These are phyloP conservation scores for Ichneumon xanthorius DNA, from an alignment of 2,888 invertebrate species.

Conservation along the genomic window DNA sequence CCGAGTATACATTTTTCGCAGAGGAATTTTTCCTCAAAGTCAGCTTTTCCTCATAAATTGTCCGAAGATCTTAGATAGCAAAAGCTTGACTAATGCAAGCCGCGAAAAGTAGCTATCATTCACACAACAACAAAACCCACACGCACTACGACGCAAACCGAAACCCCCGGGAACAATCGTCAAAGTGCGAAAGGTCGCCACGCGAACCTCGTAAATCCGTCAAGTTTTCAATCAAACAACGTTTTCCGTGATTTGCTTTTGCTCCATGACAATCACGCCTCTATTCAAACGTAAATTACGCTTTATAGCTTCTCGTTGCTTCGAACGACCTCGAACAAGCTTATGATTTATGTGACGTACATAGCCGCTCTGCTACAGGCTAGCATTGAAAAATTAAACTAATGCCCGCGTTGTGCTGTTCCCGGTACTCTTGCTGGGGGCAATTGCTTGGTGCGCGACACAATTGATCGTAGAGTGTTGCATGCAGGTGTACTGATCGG, in stretches of 20 bases:
- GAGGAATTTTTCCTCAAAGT: neutral
- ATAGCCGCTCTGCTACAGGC: constrained; percentile 22
- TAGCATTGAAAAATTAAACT: constrained; percentile 59
- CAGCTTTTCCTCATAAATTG: constrained; percentile 19
- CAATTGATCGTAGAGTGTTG: constrained; percentile 35
- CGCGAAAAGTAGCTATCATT: neutral
- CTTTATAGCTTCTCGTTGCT: constrained; percentile 11
- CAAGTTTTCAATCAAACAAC: neutral
- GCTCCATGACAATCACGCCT: constrained; percentile 33
- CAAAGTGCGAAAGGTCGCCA: neutral
- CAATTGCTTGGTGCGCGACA: constrained; percentile 48
- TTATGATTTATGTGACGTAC: constrained; percentile 18
- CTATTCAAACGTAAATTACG: constrained; percentile 50
- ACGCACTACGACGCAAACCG: neutral
- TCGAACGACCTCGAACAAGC: constrained; percentile 31
- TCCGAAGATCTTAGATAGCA: neutral
- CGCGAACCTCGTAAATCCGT: neutral
- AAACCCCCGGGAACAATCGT: neutral
- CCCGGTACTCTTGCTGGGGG: constrained; percentile 17
- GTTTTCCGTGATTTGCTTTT: neutral
- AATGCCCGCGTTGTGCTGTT: constrained; percentile 31
- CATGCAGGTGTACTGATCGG: constrained; percentile 42
- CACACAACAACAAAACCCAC: neutral
- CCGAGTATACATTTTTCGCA: neutral
- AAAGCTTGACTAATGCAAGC: neutral